Percentiles rank a stretch among this genome's conserved stretches.
These are phyloP conservation scores for Machimus rusticus DNA, from an alignment of 2,888 invertebrate genomes.

Conservation along the genomic window DNA sequence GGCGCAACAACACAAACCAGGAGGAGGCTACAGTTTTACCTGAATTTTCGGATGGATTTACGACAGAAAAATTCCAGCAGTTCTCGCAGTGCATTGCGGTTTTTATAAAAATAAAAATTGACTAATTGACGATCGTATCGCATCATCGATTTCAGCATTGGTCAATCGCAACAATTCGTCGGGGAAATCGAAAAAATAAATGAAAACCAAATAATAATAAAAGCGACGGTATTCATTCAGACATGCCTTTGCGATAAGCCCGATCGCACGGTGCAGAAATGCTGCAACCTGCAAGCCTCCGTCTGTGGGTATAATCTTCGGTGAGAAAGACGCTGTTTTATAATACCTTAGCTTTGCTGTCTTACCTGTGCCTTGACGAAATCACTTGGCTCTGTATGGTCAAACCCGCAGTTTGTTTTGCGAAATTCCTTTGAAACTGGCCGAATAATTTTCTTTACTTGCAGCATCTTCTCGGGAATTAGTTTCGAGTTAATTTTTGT, in stretches of 20 bases:
- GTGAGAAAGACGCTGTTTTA: neutral
- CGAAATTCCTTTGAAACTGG: conserved; percentile 59
- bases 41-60: neutral
- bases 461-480: conserved; percentile 52
- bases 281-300: neutral
- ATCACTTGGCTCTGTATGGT: conserved; percentile 59
- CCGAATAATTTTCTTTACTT: conserved; percentile 54
- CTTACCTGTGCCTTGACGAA: conserved; percentile 62
- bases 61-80: neutral
- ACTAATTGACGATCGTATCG: neutral
- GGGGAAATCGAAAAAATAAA: neutral
- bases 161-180: neutral
- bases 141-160: conserved; percentile 3
- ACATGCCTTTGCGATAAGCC: neutral
- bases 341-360: neutral
- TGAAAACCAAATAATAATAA: neutral
- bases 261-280: neutral
- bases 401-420: conserved; percentile 58
- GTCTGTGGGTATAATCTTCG: neutral
- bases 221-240: neutral
- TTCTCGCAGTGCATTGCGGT: neutral
- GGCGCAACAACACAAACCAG: neutral
- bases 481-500: neutral
- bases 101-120: neutral
- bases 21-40: neutral